Base-by-base conservation (phyloP, 1,140 invertebrate genomes). In the Gryllus bimaculatus region DNA sequence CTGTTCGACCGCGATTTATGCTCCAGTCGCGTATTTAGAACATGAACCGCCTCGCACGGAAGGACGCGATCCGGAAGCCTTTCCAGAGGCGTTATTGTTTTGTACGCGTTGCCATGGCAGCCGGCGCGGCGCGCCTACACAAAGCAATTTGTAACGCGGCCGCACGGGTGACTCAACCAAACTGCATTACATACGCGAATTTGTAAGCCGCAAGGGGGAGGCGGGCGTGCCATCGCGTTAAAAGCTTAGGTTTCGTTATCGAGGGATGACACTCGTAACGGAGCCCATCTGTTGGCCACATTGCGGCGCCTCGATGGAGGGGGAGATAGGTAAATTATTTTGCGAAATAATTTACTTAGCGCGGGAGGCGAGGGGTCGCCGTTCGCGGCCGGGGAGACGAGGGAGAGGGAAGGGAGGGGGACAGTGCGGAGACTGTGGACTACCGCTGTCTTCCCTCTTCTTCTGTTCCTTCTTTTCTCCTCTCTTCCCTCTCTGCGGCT, bases 161-260 rank as follows among this genome's bases (percentile, higher is more conserved):
- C 54, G 18, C 54, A 66, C 54, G 54, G 18, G 54, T 66, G 54
- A 66, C 54, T 66, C 54, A 66, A 66, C 54, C 10, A 18, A 66
- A 66, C 18, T 66, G 54, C 54, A 66, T 66, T 66, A 66, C 54
- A 66, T 66, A 66, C 54, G 54, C 10, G 54, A 66, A 66, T 66
- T 66, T 66, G 54, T 66, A 66, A 66, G 54, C 54, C 10, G 54
- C 18, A 10, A 18, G 54, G 54, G 54, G 18, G 54, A 66, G 54
- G 10, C 10, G 10, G 54, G 10, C 10, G 10, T 18, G 54, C 54
- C 54, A 66, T 66, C 54, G 54, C 54, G 54, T 66, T 66, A 66
- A 66, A 66, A 66, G 54, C 54, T 66, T 66, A 66, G 54, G 54
- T 66, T 66, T 66, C 54, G 54, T 66, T 66, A 66, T 66, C 54